Evolutionary conservation across 2,797 vertebrate species (phyloP), one percentile per base, ranked within the genome.

Genomic region (Tapirus indicus): DNA sequence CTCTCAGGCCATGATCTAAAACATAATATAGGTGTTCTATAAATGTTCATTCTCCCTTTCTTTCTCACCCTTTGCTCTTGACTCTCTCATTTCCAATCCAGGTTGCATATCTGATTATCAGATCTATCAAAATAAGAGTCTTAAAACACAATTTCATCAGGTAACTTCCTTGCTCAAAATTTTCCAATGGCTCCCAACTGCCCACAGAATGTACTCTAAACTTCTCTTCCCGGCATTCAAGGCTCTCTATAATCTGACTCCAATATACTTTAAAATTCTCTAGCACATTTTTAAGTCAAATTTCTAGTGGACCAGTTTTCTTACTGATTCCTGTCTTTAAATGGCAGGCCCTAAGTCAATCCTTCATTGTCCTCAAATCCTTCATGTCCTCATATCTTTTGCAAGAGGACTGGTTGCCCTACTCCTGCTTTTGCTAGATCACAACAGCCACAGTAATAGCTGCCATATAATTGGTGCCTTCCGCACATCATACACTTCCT

Each of bases 221-320:
- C 49, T 71, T 78, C n/a, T 79, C 64, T 93, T 79, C 16, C 64
- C 16, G 2, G 35, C 71, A 84, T 49, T 69, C 64, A 84, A 88
- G 77, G 23, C 11, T 14, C 7, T 88, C 77, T 88, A 20, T 62
- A 74, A 93, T 74, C 56, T 14, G 82, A 95, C n/a, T 77, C 27
- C 87, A 83, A 90, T 38, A 77, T 68, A 82, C 25, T 93, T 49
- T 25, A 38, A 93, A 79, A 66, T 69, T 87, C 69, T 64, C 75
- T 60, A 88, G 54, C 54, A 71, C 62, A 90, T 84, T 84, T 78
- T 88, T 23, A 47, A 79, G 68, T 83, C 44, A 78, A 21, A 83
- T 93, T 94, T 88, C 83, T 85, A 88, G 21, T 41, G 38, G 17
- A n/a, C 18, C 44, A 85, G 32, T 38, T 17, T 88, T 62, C 58